Percentiles rank a stretch among this genome's conserved stretches.
Evolutionary conservation across 2,888 invertebrate species (phyloP).

Genomic region (Eucera pruinosa): DNA sequence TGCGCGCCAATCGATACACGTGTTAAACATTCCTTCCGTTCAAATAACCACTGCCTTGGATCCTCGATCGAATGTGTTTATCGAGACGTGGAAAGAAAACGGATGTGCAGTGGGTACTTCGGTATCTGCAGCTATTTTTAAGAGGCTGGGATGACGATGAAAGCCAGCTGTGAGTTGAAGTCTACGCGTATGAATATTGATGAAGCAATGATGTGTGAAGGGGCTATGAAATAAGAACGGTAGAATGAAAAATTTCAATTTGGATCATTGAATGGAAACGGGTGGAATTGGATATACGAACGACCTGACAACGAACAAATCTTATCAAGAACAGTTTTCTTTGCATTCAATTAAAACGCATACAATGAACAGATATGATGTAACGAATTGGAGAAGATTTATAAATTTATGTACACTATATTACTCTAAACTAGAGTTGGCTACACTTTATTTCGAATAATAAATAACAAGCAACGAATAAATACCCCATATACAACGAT

Average conservation of each 20-base stretch:
- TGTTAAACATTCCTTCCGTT: background rate
- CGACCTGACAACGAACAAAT: no score
- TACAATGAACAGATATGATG: no score
- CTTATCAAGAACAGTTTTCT: no score
- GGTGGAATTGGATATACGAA: background rate
- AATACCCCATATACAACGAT: no score
- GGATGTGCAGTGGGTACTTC: background rate
- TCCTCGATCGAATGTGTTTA: background rate
- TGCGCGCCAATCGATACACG: background rate
- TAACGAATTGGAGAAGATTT: no score
- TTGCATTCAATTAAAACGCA: no score
- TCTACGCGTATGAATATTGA: constrained; percentile 15
- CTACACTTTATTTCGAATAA: no score
- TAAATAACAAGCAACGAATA: no score
- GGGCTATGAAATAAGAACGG: background rate
- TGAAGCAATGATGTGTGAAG: background rate
- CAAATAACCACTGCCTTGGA: no score
- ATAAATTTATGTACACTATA: no score
- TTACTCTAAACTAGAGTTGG: no score
- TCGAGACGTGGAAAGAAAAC: background rate
- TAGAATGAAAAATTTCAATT: background rate
- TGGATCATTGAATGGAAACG: background rate
- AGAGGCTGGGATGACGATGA: background rate
- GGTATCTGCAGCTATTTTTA: background rate
- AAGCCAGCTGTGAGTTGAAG: background rate